Base-by-base conservation (phyloP, 2,888 invertebrate genomes). In the Diabrotica balteata region DNA sequence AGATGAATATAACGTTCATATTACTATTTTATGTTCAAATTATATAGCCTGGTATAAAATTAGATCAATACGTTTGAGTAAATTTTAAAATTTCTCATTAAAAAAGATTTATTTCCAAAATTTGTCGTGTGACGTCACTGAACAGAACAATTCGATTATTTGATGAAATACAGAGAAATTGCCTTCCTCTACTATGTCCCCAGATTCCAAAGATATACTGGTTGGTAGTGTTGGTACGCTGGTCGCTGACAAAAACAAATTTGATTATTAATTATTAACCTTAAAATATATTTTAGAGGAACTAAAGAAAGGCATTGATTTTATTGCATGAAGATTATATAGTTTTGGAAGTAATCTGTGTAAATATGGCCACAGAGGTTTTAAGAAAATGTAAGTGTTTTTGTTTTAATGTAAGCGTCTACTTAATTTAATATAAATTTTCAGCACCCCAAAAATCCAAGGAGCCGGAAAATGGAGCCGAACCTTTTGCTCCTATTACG, bases 401-500 rank as follows among this genome's bases (percentile, higher is more conserved):
- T 5, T 10, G 7, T n/a, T 54, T 54, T 7, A 7, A 43, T 43
- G 7, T 10, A 10, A 54, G 32, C n/a, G 7, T n/a, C n/a, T 53
- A n/a, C 32, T 32, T 32, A 11, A 47, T 10, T n/a, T 42, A 47
- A 55, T 52, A 61, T 11, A 44, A 59, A 59, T 65, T 67, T 72
- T 66, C 57, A 77, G 78, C 75, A 22, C 75, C 76, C 5, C 46
- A 63, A 10, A 79, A 79, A 71, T 65, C 60, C 7, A 76, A 73
- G 45, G 78, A 80, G 70, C 77, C 72, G 49, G 83, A 84, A 73
- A 82, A 80, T 64, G 87, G 87, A 4, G 83, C 87, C 7, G 94
- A 94, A 85, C 93, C 93, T 0, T 90, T 92, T 10, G 93, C 92
- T 0, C 93, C 94, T 0, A 89, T 93, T 10, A 91, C 92, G 3